Evolutionary conservation across 1,140 invertebrate species (phyloP).

Genomic region (Dufourea novaeangliae): DNA sequence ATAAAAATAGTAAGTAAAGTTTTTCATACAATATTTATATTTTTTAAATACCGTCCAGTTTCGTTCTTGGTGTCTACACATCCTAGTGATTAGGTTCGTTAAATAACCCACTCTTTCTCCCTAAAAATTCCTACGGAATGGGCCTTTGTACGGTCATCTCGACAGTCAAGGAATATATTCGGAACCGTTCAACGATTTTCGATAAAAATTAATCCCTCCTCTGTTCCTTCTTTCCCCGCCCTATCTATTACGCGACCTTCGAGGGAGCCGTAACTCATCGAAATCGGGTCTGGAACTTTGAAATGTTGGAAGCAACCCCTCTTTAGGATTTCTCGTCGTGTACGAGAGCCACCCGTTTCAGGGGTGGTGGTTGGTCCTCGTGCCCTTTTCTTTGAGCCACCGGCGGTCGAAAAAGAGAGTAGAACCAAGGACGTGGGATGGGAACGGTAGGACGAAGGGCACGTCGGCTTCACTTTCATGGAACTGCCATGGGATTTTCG

Average conservation of each 20-base stretch:
- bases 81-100: too few species aligned
- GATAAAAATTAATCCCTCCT: not conserved
- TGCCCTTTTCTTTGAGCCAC: not conserved
- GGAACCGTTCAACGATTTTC: not conserved
- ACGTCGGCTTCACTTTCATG: slow-evolving; percentile 15
- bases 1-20: too few species aligned
- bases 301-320: not conserved
- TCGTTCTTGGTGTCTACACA: too few species aligned
- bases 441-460: not conserved
- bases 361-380: not conserved
- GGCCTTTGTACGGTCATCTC: too few species aligned
- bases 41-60: too few species aligned
- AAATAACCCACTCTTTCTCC: too few species aligned
- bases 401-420: not conserved
- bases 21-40: too few species aligned
- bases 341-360: not conserved
- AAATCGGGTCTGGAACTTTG: slow-evolving; percentile 1
- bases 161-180: not conserved
- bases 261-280: slow-evolving; percentile 13
- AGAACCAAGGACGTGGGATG: not conserved
- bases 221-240: too few species aligned
- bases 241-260: not conserved
- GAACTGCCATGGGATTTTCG: slow-evolving; percentile 30
- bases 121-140: too few species aligned
- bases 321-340: slow-evolving; percentile 23